Evolutionary conservation across 2,113 vertebrate genomes (phyloP), one percentile per base, ranked within the genome.

Genomic region (Alligator mississippiensis): DNA sequence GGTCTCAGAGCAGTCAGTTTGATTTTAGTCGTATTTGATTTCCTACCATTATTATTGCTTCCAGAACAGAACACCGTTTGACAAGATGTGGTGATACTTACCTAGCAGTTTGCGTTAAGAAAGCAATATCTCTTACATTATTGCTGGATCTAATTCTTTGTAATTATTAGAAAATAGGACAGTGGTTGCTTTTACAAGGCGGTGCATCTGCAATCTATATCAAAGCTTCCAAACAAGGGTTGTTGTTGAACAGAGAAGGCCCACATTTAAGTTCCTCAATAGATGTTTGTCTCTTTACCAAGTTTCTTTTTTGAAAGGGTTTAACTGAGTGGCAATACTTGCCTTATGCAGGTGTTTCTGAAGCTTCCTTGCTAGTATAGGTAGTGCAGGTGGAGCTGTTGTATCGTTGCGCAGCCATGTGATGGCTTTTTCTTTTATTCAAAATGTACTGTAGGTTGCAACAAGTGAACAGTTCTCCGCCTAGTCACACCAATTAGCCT

Each of bases 361-460:
- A 66, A 30, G 72, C 78, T 95, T 95, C 28, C 24, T 88, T 72
- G 21, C 55, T 70, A 47, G 7, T 47, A 47, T 47, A 9, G 47
- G 9, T 38, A 59, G 63, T n/a, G 76, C 76, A 80, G 83, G 76
- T 95, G 2, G 87, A 77, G 63, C 80, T 94, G 87, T 90, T 30
- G 17, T 25, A 38, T 28, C 21, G 10, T 9, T 57, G 25, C 34
- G 55, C 82, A 96, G 38, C 55, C 85, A 21, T 30, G 30, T 0
- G 0, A 2, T 66, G n/a, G 27, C 58, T 82, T 82, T 91, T 22
- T 89, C 38, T 55, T 55, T 47, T 79, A 28, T 59, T 10, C 30
- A 4, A 7, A 57, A 3, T 80, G 25, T 85, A 54, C 0, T 6
- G 0, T 0, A 2, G 6, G 62, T 92, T 55, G n/a, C 1, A 76